Conservation (phyloP, 1,140 invertebrate genomes). For the Uloborus diversus region DNA sequence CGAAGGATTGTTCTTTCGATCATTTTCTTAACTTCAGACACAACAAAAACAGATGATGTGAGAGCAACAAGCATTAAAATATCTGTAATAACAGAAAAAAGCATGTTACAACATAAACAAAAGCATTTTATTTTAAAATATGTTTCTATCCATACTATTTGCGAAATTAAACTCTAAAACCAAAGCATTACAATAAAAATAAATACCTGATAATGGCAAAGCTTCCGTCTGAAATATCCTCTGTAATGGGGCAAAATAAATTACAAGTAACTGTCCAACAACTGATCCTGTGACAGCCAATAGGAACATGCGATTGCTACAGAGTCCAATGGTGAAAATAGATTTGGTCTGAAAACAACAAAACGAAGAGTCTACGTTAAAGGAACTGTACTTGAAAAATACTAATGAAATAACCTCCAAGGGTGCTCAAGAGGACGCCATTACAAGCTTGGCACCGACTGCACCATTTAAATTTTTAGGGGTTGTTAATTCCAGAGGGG, state of each 20-base stretch:
- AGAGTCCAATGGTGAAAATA: slow-evolving; percentile 79
- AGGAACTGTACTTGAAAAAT: background rate
- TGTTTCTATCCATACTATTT: background rate
- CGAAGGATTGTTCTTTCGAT: slow-evolving; percentile 73
- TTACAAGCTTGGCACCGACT: too few species aligned
- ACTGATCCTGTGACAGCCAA: slow-evolving; percentile 92
- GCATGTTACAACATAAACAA: background rate
- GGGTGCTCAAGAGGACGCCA: too few species aligned
- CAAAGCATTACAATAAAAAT: background rate
- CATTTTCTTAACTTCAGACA: slow-evolving; percentile 95
- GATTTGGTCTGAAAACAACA: slow-evolving; percentile 68
- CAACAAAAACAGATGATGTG: slow-evolving; percentile 94
- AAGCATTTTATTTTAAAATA: background rate
- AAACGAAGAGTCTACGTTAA: background rate
- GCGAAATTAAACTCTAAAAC: background rate
- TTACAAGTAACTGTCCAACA: slow-evolving; percentile 94
- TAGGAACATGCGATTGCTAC: slow-evolving; percentile 89
- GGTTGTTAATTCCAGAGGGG: too few species aligned
- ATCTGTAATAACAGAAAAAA: slow-evolving; percentile 74
- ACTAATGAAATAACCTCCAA: slow-evolving; percentile 65
- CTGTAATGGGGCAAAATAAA: slow-evolving; percentile 96
- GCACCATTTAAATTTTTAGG: too few species aligned
- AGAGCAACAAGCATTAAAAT: slow-evolving; percentile 86
- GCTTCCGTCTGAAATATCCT: slow-evolving; percentile 98
- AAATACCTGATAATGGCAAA: slow-evolving; percentile 79